These are phyloP conservation scores for Hydrophis major DNA, from an alignment of 2,797 vertebrate species.

Conservation along the genomic window DNA sequence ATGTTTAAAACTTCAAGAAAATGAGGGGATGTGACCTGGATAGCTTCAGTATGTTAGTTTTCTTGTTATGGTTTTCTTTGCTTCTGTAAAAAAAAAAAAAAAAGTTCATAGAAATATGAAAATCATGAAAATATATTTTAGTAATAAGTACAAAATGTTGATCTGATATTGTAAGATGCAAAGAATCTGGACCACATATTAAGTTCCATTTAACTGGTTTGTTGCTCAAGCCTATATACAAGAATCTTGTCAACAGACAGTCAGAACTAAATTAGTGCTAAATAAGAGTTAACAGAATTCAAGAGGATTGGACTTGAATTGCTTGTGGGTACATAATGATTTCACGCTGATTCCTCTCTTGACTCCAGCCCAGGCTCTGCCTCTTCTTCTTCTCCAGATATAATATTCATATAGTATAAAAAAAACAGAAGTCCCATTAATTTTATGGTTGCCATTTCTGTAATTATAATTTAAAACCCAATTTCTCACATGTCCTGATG, in stretches of 20 bases:
- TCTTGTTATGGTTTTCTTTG: background rate
- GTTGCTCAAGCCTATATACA: background rate
- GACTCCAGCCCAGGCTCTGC: background rate
- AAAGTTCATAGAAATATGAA: background rate
- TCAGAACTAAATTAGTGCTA: background rate
- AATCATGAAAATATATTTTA: background rate
- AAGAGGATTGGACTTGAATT: background rate
- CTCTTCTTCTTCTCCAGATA: background rate
- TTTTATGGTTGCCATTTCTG: background rate
- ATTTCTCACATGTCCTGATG: conserved; percentile 2
- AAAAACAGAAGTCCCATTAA: background rate
- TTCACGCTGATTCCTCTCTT: background rate
- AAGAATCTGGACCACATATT: background rate
- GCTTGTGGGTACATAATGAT: background rate
- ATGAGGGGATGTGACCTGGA: background rate
- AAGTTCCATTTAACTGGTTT: background rate
- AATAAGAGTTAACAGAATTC: background rate
- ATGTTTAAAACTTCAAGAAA: background rate
- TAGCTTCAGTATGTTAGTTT: background rate
- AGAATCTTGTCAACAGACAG: background rate
- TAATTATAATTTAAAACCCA: background rate
- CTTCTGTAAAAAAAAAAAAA: background rate
- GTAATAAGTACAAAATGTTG: background rate
- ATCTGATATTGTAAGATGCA: background rate
- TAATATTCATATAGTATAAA: background rate